Percentiles rank a stretch among this genome's conserved stretches.
These are phyloP conservation scores for Lagopus muta DNA, from an alignment of 2,113 vertebrate genomes.

Conservation along the genomic window DNA sequence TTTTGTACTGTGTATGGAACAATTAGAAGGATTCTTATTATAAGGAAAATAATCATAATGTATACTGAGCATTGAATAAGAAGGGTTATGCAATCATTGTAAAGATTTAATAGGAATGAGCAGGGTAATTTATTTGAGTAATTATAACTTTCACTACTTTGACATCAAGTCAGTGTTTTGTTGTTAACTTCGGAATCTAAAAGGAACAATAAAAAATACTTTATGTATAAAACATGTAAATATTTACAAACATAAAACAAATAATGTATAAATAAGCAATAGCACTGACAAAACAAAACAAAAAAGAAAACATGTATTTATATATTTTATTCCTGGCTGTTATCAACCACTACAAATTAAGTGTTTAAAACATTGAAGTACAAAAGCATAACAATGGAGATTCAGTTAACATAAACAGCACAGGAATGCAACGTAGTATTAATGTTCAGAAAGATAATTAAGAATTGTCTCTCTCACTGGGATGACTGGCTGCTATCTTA, in stretches of 20 bases:
- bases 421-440: not conserved
- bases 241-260: not conserved
- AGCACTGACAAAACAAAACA: not conserved
- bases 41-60: not conserved
- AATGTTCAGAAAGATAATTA: not conserved
- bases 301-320: not conserved
- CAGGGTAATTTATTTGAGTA: not conserved
- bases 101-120: not conserved
- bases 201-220: not conserved
- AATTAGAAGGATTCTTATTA: not conserved
- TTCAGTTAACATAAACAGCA: not conserved
- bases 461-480: not conserved
- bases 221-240: too few relatives aligned
- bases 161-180: not conserved
- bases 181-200: not conserved
- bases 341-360: not conserved
- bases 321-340: not conserved
- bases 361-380: not conserved
- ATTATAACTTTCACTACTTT: not conserved
- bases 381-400: not conserved
- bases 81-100: accelerated
- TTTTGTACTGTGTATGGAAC: not conserved
- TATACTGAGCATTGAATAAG: not conserved
- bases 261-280: not conserved
- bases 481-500: not conserved